Percentiles rank a stretch among this genome's conserved stretches.
Conservation (phyloP, 1,140 invertebrate species). For the Chrysoperla carnea region DNA sequence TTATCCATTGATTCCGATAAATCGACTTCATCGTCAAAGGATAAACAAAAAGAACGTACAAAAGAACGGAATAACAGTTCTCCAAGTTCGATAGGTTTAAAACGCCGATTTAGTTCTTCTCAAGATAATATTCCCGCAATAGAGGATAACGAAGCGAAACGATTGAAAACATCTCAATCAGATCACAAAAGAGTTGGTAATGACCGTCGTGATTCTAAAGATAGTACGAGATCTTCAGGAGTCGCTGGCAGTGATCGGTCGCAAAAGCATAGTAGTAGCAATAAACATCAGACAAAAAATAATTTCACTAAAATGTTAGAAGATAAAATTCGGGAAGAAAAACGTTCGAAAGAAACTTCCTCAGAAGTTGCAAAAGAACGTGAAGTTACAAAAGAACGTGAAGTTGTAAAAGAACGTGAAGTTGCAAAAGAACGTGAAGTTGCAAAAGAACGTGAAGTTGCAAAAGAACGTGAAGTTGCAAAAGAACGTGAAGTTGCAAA, state of each 20-base stretch:
- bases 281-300: slow-evolving; percentile 14
- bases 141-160: slow-evolving; percentile 38
- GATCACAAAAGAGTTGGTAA: no score
- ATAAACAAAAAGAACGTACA: slow-evolving; percentile 16
- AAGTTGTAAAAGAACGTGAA: slow-evolving; percentile 17
- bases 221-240: slow-evolving; percentile 25
- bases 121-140: slow-evolving; percentile 47
- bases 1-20: slow-evolving; percentile 17
- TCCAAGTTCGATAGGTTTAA: slow-evolving; percentile 37
- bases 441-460: slow-evolving; percentile 20
- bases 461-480: slow-evolving; percentile 12
- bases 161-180: slow-evolving; percentile 29
- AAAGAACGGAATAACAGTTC: slow-evolving; percentile 40
- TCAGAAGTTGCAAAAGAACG: slow-evolving; percentile 13
- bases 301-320: slow-evolving; percentile 9
- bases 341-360: slow-evolving; percentile 12
- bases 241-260: slow-evolving; percentile 5
- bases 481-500: slow-evolving; percentile 4
- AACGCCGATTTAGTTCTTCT: slow-evolving; percentile 57
- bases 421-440: slow-evolving; percentile 18
- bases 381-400: slow-evolving; percentile 15
- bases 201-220: slow-evolving; percentile 56
- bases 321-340: slow-evolving; percentile 7
- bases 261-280: slow-evolving; percentile 6
- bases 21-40: no score